phyloP scores from a whole-genome alignment of 2,797 vertebrate species.

The Poeciliopsis turneri region DNA sequence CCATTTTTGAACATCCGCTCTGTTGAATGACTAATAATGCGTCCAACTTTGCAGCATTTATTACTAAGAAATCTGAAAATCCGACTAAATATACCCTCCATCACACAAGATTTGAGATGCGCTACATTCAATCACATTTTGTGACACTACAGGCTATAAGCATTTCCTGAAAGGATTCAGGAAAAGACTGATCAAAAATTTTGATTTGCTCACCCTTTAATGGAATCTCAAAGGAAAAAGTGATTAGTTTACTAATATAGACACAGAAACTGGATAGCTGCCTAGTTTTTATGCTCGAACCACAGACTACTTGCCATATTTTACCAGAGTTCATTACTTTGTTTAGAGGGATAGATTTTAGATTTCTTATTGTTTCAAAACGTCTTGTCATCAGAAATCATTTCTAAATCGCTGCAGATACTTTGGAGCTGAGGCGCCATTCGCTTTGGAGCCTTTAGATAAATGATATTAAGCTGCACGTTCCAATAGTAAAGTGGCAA shows the following conservation, averaged over 20 bases:
- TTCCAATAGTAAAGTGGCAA: neutral
- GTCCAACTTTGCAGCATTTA: neutral
- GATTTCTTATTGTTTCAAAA: neutral
- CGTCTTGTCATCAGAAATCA: neutral
- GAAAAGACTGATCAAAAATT: neutral
- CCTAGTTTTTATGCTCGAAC: neutral
- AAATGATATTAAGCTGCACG: neutral
- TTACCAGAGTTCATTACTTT: neutral
- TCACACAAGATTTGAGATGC: neutral
- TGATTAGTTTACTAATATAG: neutral
- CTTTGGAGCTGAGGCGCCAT: neutral
- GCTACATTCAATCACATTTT: neutral
- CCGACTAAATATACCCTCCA: neutral
- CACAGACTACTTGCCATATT: neutral
- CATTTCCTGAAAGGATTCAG: neutral
- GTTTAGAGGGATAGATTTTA: neutral
- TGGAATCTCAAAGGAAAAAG: neutral
- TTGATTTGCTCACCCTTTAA: neutral
- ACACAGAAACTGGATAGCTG: neutral
- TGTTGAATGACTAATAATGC: conserved; percentile 49
- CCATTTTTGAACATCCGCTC: conserved; percentile 81
- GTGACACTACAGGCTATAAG: too few relatives aligned
- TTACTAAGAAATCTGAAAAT: neutral
- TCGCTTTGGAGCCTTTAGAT: neutral
- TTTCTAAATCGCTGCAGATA: neutral